These are phyloP conservation scores for Ephialtes manifestator DNA, from an alignment of 2,888 invertebrate genomes.

Conservation along the genomic window DNA sequence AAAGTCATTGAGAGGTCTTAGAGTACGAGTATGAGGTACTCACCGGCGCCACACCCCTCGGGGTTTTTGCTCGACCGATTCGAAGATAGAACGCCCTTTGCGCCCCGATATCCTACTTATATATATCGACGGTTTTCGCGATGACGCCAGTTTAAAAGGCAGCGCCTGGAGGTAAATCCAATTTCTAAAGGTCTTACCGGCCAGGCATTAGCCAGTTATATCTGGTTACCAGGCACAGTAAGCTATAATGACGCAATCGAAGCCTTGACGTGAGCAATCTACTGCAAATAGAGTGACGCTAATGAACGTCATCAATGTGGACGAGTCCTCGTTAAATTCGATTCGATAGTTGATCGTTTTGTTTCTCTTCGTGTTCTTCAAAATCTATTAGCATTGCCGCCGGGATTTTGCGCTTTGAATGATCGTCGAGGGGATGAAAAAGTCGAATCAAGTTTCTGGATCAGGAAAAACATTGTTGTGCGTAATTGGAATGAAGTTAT, in stretches of 20 bases:
- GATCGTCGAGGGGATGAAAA: neutral
- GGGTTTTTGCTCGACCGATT: slow-evolving; percentile 59
- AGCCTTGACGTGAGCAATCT: slow-evolving; percentile 6
- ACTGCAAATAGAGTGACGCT: slow-evolving; percentile 23
- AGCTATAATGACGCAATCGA: slow-evolving; percentile 7
- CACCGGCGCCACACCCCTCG: slow-evolving; percentile 43
- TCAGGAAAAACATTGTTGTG: neutral
- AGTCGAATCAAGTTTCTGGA: neutral
- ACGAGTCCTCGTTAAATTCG: slow-evolving; percentile 31
- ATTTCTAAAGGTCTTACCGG: slow-evolving; percentile 46
- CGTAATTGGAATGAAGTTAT: neutral
- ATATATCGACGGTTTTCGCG: slow-evolving; percentile 11
- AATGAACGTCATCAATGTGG: slow-evolving; percentile 27
- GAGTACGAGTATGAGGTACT: slow-evolving; percentile 50
- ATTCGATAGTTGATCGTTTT: slow-evolving; percentile 1
- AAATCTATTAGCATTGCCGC: slow-evolving; percentile 1
- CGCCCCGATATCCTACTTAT: slow-evolving; percentile 32
- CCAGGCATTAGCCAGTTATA: slow-evolving; percentile 7
- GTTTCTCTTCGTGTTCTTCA: too few relatives aligned
- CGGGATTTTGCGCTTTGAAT: neutral
- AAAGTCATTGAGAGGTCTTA: slow-evolving; percentile 66
- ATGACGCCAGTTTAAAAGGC: slow-evolving; percentile 51
- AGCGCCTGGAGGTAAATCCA: slow-evolving; percentile 52
- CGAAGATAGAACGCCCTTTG: slow-evolving; percentile 60
- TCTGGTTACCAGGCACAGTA: slow-evolving; percentile 13